These are phyloP conservation scores for Panorpa germanica DNA, from an alignment of 2,888 invertebrate genomes.

Conservation along the genomic window DNA sequence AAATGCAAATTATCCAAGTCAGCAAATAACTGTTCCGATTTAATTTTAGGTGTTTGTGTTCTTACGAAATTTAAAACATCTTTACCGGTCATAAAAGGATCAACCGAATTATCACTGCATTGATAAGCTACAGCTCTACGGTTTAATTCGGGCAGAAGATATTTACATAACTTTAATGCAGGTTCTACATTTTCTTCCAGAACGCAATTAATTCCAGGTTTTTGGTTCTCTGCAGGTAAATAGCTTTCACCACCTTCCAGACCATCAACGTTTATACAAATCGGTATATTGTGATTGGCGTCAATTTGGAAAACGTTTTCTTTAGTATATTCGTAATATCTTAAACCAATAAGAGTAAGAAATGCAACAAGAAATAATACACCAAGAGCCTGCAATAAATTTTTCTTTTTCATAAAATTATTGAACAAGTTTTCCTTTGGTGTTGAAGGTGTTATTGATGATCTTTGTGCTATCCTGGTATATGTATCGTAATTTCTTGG, in stretches of 20 bases:
- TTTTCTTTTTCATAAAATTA: constrained; percentile 34
- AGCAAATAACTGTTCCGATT: too few relatives aligned
- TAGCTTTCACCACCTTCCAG: too few relatives aligned
- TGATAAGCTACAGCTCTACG: constrained; percentile 31
- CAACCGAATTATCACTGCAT: constrained; percentile 31
- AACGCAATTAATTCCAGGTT: constrained; percentile 41
- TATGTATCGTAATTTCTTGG: too few relatives aligned
- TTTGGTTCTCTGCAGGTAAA: too few relatives aligned
- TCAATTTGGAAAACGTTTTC: constrained; percentile 33
- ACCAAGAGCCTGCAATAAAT: constrained; percentile 36
- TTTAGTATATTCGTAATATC: constrained; percentile 41
- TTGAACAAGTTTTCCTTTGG: too few relatives aligned
- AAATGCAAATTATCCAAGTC: constrained; percentile 43
- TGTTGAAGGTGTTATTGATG: too few relatives aligned
- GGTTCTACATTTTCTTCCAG: constrained; percentile 33
- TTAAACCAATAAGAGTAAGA: constrained; percentile 35
- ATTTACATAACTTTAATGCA: constrained; percentile 37
- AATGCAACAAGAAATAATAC: constrained; percentile 37
- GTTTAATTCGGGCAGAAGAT: constrained; percentile 39
- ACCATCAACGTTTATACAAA: constrained; percentile 31
- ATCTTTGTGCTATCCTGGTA: too few relatives aligned
- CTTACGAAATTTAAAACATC: constrained; percentile 34
- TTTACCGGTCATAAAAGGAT: constrained; percentile 39
- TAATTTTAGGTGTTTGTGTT: constrained; percentile 22
- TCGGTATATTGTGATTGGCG: constrained; percentile 35